Percentiles rank a stretch among this genome's conserved stretches.
phyloP scores from a whole-genome alignment of 1,140 invertebrate species.

The Calephelis virginiensis region DNA sequence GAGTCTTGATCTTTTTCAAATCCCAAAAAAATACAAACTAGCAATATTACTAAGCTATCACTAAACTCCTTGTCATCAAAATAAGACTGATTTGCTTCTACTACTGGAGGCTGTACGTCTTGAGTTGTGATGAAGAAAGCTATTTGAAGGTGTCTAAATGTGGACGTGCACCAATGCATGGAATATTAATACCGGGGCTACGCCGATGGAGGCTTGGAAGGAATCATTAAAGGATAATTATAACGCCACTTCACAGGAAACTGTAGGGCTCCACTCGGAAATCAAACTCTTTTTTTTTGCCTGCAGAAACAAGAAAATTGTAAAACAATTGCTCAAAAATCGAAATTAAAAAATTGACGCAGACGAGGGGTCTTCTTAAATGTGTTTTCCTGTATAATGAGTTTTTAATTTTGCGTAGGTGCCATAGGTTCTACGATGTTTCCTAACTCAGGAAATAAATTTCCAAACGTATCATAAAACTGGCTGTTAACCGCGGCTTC shows the following conservation, averaged over 20 bases:
- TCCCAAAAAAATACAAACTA: too few species aligned
- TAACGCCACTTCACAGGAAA: slow-evolving; percentile 66
- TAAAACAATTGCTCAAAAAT: slow-evolving; percentile 30
- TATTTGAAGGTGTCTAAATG: slow-evolving; percentile 19
- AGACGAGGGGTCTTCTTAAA: slow-evolving; percentile 1
- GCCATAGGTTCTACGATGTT: too few species aligned
- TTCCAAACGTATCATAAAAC: too few species aligned
- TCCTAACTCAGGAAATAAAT: too few species aligned
- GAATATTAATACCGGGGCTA: slow-evolving; percentile 63
- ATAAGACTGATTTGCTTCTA: too few species aligned
- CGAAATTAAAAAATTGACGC: slow-evolving; percentile 7
- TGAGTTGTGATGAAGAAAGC: too few species aligned
- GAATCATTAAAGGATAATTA: slow-evolving; percentile 74
- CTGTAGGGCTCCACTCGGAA: slow-evolving; percentile 66
- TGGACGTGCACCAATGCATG: slow-evolving; percentile 61
- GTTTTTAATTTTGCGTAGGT: neutral
- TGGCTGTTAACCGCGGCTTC: too few species aligned
- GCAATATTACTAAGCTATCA: too few species aligned
- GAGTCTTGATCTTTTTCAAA: too few species aligned
- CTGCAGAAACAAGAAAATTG: slow-evolving; percentile 52
- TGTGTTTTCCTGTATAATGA: neutral
- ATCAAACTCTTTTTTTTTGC: slow-evolving; percentile 68
- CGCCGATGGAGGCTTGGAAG: slow-evolving; percentile 59
- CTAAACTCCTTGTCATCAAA: too few species aligned
- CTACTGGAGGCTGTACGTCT: too few species aligned